These are phyloP conservation scores for Furnarius figulus DNA, from an alignment of 2,113 vertebrate species.

Conservation along the genomic window DNA sequence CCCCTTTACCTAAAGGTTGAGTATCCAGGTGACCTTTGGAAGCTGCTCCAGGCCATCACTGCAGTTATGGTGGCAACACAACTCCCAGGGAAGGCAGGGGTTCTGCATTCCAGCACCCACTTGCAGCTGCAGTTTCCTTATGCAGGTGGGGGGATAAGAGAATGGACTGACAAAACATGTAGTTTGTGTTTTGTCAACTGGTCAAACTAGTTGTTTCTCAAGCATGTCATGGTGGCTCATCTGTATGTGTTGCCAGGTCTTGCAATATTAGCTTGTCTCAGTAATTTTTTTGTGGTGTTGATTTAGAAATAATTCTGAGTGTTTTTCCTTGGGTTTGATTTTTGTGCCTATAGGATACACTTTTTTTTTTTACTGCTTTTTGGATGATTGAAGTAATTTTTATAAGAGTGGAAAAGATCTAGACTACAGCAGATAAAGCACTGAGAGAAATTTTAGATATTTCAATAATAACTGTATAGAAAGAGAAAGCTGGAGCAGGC, in stretches of 20 bases:
- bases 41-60: neutral
- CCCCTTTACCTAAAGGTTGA: neutral
- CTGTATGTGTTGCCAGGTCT: neutral
- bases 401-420: neutral
- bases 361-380: neutral
- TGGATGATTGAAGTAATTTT: neutral
- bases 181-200: neutral
- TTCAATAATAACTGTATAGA: neutral
- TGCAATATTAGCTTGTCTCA: neutral
- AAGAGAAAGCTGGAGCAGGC: neutral
- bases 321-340: neutral
- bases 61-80: neutral
- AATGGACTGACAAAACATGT: neutral
- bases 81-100: accelerated
- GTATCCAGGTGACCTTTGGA: neutral
- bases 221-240: neutral
- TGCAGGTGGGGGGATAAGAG: accelerated
- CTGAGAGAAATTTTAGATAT: neutral
- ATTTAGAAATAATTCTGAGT: neutral
- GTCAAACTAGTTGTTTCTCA: neutral
- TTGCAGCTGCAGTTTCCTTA: neutral
- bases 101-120: neutral
- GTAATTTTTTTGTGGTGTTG: neutral
- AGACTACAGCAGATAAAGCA: neutral
- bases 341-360: neutral